phyloP scores from a whole-genome alignment of 2,113 vertebrate species.

The Dinomys branickii region DNA sequence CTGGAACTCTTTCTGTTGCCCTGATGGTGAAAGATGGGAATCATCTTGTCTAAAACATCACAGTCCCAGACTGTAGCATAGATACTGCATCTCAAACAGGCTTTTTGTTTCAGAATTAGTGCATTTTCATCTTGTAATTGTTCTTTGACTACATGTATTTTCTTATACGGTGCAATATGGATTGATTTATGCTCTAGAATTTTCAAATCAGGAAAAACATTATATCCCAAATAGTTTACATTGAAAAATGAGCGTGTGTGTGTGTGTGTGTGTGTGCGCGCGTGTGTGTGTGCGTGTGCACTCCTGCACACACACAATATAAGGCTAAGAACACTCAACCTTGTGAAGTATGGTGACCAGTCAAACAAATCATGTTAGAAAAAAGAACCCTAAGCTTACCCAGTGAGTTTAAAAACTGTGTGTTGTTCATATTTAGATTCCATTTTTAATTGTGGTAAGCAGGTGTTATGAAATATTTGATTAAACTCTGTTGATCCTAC shows the following conservation, averaged over 20 bases:
- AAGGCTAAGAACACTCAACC: conserved; percentile 16
- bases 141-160: conserved; percentile 60
- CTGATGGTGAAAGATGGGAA: background rate
- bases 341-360: background rate
- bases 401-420: background rate
- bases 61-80: background rate
- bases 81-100: background rate
- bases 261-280: too few species aligned
- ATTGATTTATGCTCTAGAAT: conserved; percentile 67
- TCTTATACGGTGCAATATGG: conserved; percentile 52
- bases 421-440: background rate
- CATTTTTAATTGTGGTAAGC: conserved; percentile 27
- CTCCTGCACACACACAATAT: background rate
- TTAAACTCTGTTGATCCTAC: background rate
- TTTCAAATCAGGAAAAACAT: conserved; percentile 64
- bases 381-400: background rate
- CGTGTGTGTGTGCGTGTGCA: too few species aligned
- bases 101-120: conserved; percentile 50
- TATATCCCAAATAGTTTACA: conserved; percentile 48
- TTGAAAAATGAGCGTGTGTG: background rate
- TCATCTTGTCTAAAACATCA: background rate
- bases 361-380: background rate
- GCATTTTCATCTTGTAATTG: conserved; percentile 15
- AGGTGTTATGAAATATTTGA: background rate
- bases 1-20: background rate